Evolutionary conservation across 2,113 vertebrate genomes (phyloP).

Genomic region (Progne subis): DNA sequence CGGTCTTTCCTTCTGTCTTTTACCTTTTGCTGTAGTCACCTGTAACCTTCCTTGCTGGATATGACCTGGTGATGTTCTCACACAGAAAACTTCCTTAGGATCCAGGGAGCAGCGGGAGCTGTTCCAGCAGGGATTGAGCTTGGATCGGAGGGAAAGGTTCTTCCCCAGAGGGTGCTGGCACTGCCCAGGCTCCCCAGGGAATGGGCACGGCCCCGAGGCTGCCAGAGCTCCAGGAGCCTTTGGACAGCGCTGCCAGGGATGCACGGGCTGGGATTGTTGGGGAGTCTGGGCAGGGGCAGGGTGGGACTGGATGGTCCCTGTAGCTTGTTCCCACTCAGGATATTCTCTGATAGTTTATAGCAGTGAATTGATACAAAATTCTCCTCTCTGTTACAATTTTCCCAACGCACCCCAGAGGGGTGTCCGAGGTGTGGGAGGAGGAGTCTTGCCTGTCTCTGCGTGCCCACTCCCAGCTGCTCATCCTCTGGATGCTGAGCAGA

Average conservation of each 20-base stretch:
- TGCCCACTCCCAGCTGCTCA: not conserved
- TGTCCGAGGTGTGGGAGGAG: not conserved
- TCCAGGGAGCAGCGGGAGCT: rapidly evolving
- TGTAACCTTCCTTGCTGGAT: not conserved
- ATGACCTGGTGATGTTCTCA: not conserved
- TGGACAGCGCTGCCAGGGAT: not conserved
- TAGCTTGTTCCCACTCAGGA: rapidly evolving
- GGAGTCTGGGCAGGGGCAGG: not conserved
- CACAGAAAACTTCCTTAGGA: not conserved
- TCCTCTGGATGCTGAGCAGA: not conserved
- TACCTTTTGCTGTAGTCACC: not conserved
- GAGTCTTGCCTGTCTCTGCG: not conserved
- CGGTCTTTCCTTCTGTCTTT: not conserved
- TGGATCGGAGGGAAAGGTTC: rapidly evolving
- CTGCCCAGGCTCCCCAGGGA: not conserved
- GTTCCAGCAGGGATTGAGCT: rapidly evolving
- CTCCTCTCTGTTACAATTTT: not conserved
- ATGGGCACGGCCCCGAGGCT: not conserved
- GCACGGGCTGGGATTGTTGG: not conserved
- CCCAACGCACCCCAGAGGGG: not conserved
- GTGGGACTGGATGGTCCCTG: rapidly evolving
- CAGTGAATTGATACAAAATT: not conserved
- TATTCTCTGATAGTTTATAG: not conserved
- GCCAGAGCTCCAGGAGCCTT: not conserved
- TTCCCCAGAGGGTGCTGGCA: not conserved